Conservation (phyloP, 2,113 vertebrate species). For the Alces alces region DNA sequence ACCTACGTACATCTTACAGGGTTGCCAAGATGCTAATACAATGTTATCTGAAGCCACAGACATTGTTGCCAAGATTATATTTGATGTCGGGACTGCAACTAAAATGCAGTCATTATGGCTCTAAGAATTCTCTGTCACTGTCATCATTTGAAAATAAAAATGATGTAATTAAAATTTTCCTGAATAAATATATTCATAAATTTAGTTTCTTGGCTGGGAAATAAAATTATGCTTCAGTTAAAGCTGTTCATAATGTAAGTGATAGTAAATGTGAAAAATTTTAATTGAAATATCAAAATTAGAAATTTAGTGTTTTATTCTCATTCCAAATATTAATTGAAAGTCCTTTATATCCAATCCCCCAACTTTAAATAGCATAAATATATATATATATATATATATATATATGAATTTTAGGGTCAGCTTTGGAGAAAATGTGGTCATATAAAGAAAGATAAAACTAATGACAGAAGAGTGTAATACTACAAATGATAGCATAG, state of each 20-base stretch:
- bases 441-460: not conserved
- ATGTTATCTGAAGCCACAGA: not conserved
- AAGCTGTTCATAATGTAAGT: not conserved
- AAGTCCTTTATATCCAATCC: not conserved
- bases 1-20: not conserved
- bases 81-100: not conserved
- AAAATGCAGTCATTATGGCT: not conserved
- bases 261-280: not conserved
- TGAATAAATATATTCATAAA: not conserved
- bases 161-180: not conserved
- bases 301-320: not conserved
- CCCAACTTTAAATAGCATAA: not conserved
- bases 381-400: not conserved
- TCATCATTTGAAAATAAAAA: slow-evolving; percentile 35
- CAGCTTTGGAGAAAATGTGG: not conserved
- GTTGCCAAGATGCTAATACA: not conserved
- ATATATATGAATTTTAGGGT: not conserved
- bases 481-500: not conserved
- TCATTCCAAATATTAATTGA: not conserved
- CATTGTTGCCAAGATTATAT: not conserved
- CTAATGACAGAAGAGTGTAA: not conserved
- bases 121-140: not conserved
- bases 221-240: not conserved
- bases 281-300: not conserved
- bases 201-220: not conserved